Evolutionary conservation across 35 echinoderm and acorn worm species (phyloP), one percentile per base, ranked within the genome.

Genomic region (Ptychodera flava): DNA sequence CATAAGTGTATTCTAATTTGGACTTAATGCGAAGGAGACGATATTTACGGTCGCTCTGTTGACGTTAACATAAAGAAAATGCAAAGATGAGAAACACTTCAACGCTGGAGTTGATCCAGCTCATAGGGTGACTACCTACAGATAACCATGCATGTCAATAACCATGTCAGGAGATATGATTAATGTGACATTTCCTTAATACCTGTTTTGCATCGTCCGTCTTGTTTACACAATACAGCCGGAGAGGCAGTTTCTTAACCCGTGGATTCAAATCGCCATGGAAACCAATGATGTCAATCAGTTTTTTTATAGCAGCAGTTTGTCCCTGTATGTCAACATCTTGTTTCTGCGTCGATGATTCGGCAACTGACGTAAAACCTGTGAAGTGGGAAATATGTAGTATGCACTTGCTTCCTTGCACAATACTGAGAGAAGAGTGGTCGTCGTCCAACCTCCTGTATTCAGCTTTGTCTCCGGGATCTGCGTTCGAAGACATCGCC

Each of bases 191-290:
- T n/a, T n/a, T n/a, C n/a, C n/a, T n/a, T n/a, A n/a, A 30, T 37
- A 83, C 82, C 34, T 83, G 37, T 83, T 36, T 36, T 12, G 82
- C 82, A 83, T 83, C 82, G 28, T 1, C 1, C 30, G 82, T 83
- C 28, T 83, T 34, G 28, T 83, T 83, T n/a, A 36, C 82, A 30
- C 82, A 83, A 36, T 83, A 83, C 35, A 83, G 33, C 14, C 82
- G 32, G 30, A 83, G 1, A 14, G 34, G 82, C n/a, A 83, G 37
- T 16, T 83, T 36, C 16, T 83, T 36, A 0, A 36, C 82, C 16
- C 37, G 33, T 2, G 34, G n/a, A 0, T 83, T 14, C 28, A 83
- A 6, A 36, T 34, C 1, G 1, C 33, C 34, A 0, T 34, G 37
- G 37, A 83, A 83, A 33, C 34, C 34, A 34, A 83, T 83, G 16